These are phyloP conservation scores for Pseudomugil gertrudae DNA, from an alignment of 2,797 vertebrate species.

Conservation along the genomic window DNA sequence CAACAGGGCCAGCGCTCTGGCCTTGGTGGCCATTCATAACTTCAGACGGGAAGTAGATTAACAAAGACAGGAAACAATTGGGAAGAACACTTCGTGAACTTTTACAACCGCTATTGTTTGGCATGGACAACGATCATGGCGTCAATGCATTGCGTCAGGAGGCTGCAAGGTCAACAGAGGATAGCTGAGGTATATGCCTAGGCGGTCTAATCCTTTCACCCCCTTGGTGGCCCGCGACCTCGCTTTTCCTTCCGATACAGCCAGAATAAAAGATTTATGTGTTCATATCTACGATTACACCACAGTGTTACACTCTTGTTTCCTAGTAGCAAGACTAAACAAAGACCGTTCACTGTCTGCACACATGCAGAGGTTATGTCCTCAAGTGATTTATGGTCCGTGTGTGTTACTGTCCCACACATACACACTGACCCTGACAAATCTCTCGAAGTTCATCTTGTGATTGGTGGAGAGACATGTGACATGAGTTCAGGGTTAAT, in stretches of 20 bases:
- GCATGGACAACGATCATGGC: slow-evolving; percentile 62
- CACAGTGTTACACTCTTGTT: slow-evolving; percentile 66
- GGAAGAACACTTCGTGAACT: slow-evolving; percentile 62
- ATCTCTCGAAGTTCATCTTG: slow-evolving; percentile 35
- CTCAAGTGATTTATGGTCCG: slow-evolving; percentile 55
- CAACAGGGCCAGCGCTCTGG: slow-evolving; percentile 20
- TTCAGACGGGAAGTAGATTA: slow-evolving; percentile 59
- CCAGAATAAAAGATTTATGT: slow-evolving; percentile 60
- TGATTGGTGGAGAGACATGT: slow-evolving; percentile 52
- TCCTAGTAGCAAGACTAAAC: slow-evolving; percentile 76
- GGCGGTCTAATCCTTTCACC: slow-evolving; percentile 20
- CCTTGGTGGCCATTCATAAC: slow-evolving; percentile 73
- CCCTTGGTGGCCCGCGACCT: slow-evolving; percentile 41
- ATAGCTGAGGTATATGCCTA: slow-evolving; percentile 40
- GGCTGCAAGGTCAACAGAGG: slow-evolving; percentile 25
- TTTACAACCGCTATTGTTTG: slow-evolving; percentile 65
- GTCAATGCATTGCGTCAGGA: slow-evolving; percentile 51
- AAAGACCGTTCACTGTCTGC: slow-evolving; percentile 55
- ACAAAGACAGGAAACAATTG: slow-evolving; percentile 84
- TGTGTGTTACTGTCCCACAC: slow-evolving; percentile 43
- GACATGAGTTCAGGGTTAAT: slow-evolving; percentile 61
- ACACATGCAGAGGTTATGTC: slow-evolving; percentile 45
- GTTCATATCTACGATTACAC: slow-evolving; percentile 67
- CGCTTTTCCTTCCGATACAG: slow-evolving; percentile 61
- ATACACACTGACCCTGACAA: slow-evolving; percentile 47